Evolutionary conservation across 2,888 invertebrate species (phyloP), one percentile per base, ranked within the genome.

Genomic region (Coenonympha arcania): DNA sequence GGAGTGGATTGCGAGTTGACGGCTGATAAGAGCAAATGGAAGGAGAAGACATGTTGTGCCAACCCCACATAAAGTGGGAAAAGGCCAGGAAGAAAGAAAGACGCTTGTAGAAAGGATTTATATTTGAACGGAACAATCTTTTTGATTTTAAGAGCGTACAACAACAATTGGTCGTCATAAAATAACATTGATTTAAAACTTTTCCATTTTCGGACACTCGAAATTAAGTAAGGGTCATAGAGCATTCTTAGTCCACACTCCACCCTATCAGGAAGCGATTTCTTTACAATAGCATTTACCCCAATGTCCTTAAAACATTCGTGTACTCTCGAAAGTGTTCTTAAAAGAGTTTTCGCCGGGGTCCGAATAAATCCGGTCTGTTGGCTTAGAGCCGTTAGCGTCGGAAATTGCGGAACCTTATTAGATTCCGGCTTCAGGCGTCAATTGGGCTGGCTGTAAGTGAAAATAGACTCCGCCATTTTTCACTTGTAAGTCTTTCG

Each of bases 331-430:
- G 59, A 60, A 62, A 57, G 55, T 56, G 55, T 59, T 62, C 60
- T 64, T 58, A 65, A 58, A 69, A 73, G 73, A 71, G 71, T 71
- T 72, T 76, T 69, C 60, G 59, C 60, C 56, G 60, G 61, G 65
- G 68, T 66, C 62, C 71, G 65, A 63, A 69, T 70, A 69, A 73
- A 73, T 67, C 63, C 64, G 63, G 69, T 67, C 57, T 76, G 75
- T 79, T 76, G 72, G 79, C 77, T 71, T 60, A 68, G 67, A 63
- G 61, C 63, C 63, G 66, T 66, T 64, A 65, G 61, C 63, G 69
- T 70, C 77, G 84, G 84, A 84, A 79, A 84, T 84, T 84, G 81
- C 80, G 76, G 70, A 52, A 64, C 62, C 77, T 83, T 82, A 83
- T 83, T 79, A 79, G 72, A 71, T 79, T 81, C 81, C 79, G 76